These are phyloP conservation scores for Apis cerana DNA, from an alignment of 1,140 invertebrate species.

Conservation along the genomic window DNA sequence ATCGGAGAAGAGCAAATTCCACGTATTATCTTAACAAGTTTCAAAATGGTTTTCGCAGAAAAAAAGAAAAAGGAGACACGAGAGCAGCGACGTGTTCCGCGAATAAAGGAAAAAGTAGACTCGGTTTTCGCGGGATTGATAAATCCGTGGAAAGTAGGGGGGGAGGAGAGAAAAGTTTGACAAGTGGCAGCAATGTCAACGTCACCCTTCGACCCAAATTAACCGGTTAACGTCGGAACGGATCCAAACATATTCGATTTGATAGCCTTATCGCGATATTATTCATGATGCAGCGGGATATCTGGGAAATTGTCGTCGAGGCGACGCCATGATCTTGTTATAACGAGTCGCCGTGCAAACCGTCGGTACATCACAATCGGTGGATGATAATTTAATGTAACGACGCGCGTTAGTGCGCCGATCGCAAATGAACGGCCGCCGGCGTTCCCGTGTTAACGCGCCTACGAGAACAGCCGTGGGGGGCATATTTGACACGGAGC, in stretches of 20 bases:
- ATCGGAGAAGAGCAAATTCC: no score
- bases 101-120: no score
- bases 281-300: constrained; percentile 39
- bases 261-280: constrained; percentile 24
- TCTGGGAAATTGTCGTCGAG: constrained; percentile 57
- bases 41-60: no score
- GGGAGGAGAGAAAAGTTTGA: no score
- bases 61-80: no score
- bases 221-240: constrained; percentile 23
- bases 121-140: no score
- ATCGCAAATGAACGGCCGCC: constrained; percentile 68
- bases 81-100: no score
- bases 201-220: constrained; percentile 15
- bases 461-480: constrained; percentile 62
- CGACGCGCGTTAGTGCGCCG: constrained; percentile 67
- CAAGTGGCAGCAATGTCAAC: neutral
- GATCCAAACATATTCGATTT: constrained; percentile 34
- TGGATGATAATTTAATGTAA: constrained; percentile 70
- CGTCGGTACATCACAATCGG: constrained; percentile 64
- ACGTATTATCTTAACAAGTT: no score
- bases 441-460: constrained; percentile 66
- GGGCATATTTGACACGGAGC: constrained; percentile 76
- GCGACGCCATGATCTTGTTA: constrained; percentile 67
- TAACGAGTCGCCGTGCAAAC: constrained; percentile 66
- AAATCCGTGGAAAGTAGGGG: neutral